phyloP scores from a whole-genome alignment of 2,888 invertebrate genomes.

The Pantelozetes paolii region DNA sequence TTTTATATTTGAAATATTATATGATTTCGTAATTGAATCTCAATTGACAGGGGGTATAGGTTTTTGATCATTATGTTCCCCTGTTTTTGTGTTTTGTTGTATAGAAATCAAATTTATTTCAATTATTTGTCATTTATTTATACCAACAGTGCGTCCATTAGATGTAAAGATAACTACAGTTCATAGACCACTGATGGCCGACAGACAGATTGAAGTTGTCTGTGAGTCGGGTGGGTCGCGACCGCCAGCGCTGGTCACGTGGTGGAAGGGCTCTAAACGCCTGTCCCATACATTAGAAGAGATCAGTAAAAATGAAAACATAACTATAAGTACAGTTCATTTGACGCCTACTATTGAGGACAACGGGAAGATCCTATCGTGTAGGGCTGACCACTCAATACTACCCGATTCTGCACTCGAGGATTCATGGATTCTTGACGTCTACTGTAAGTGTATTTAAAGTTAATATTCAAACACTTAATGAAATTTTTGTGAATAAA shows the following conservation, averaged over 20 bases:
- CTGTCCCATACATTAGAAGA: constrained; percentile 44
- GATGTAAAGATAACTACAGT: constrained; percentile 46
- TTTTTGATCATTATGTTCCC: no score
- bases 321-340: constrained; percentile 45
- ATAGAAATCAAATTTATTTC: no score
- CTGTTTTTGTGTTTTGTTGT: no score
- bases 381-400: constrained; percentile 46
- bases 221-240: constrained; percentile 47
- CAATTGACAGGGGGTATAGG: no score
- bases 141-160: constrained; percentile 46
- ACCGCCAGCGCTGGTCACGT: constrained; percentile 47
- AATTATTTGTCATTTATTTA: no score
- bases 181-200: constrained; percentile 45
- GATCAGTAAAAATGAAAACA: constrained; percentile 44
- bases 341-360: constrained; percentile 45
- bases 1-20: neutral
- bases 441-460: constrained; percentile 46
- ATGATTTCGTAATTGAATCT: neutral
- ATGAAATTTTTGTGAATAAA: neutral
- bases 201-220: constrained; percentile 43
- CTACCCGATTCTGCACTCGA: constrained; percentile 46
- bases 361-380: constrained; percentile 46
- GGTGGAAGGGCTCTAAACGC: constrained; percentile 45
- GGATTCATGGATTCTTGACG: constrained; percentile 46
- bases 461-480: neutral